Evolutionary conservation across 37 sponge, comb jelly and placozoan species (phyloP).

Genomic region (Crambe crambe): DNA sequence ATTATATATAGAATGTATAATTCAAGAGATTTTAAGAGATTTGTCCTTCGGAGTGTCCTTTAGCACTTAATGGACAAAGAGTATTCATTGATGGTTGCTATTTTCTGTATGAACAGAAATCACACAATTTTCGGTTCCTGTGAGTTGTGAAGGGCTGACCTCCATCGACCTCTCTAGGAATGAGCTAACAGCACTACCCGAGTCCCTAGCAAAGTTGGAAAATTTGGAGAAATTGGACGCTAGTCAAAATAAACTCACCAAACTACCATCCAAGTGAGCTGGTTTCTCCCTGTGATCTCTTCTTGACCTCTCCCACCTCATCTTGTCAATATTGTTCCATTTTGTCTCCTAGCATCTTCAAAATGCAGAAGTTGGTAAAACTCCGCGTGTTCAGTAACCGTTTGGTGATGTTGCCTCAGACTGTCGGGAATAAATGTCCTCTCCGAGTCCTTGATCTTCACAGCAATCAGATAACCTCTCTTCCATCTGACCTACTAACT

Average conservation of each 20-base stretch:
- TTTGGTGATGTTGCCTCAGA: constrained; percentile 37
- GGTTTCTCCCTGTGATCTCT: too few species aligned
- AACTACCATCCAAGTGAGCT: constrained; percentile 43
- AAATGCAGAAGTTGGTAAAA: constrained; percentile 30
- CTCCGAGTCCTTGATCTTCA: constrained; percentile 61
- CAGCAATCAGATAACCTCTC: constrained; percentile 51
- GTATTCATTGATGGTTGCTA: too few species aligned
- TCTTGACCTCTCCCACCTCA: too few species aligned
- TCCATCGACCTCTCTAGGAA: constrained; percentile 63
- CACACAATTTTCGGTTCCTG: constrained; percentile 13
- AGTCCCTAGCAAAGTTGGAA: constrained; percentile 36
- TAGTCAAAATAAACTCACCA: constrained; percentile 66
- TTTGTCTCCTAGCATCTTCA: constrained; percentile 53
- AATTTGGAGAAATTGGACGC: constrained; percentile 56
- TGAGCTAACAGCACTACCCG: constrained; percentile 65
- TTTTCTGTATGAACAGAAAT: constrained; percentile 27
- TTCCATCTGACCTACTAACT: constrained; percentile 49
- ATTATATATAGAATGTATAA: too few species aligned
- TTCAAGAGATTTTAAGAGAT: too few species aligned
- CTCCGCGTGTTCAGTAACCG: constrained; percentile 38
- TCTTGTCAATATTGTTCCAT: background rate
- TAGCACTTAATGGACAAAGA: background rate
- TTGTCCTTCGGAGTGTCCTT: background rate
- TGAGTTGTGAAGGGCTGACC: constrained; percentile 27
- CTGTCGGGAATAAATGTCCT: constrained; percentile 8